Evolutionary conservation across 2,113 vertebrate genomes (phyloP).

Genomic region (mouse (Mus musculus)): GRCm39 chr4:69890501-69891000

Average conservation of each 20-base stretch:
- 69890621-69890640: neutral
- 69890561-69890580: neutral
- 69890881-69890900: neutral
- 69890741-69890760: neutral
- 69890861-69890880: neutral
- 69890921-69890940: neutral
- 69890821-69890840: neutral
- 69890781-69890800: neutral
- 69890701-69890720: neutral
- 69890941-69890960: neutral
- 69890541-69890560: neutral
- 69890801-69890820: neutral
- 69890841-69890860: neutral
- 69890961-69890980: neutral
- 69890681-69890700: neutral
- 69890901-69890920: neutral
- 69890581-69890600: neutral
- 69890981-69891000: neutral
- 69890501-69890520: neutral
- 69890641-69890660: neutral
- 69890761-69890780: neutral
- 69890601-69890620: constrained; percentile 18
- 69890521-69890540: neutral
- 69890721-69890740: neutral
- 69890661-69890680: neutral